Conservation (phyloP, 2,113 vertebrate species). For the Anser cygnoides region DNA sequence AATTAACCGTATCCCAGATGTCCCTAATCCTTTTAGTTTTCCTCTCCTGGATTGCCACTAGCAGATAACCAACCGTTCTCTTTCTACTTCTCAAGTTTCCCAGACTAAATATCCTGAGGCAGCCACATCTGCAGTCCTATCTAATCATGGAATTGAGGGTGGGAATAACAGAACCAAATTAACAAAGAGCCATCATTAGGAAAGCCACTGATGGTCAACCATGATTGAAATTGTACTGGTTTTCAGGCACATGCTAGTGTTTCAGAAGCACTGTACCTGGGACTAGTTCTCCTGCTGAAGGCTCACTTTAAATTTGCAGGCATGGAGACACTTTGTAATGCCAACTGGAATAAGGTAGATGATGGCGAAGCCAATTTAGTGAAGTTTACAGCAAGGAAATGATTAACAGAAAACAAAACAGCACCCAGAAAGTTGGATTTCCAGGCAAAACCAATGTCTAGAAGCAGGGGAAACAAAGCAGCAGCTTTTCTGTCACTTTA, state of each 20-base stretch:
- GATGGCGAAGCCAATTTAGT: not conserved
- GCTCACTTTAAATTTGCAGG: not conserved
- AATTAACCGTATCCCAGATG: not conserved
- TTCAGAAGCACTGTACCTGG: not conserved
- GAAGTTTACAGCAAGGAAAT: not conserved
- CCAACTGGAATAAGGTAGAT: not conserved
- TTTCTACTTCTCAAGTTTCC: not conserved
- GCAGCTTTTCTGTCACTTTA: not conserved
- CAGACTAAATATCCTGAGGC: not conserved
- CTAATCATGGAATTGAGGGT: not conserved
- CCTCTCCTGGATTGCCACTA: not conserved
- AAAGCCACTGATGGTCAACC: constrained; percentile 4
- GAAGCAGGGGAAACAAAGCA: not conserved
- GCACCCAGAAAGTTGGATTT: not conserved
- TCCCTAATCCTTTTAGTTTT: not conserved
- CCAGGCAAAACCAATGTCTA: fast-evolving
- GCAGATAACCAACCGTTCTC: not conserved
- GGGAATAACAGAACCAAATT: not conserved
- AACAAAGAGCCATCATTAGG: not conserved
- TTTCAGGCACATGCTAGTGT: not conserved
- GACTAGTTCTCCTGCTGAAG: not conserved
- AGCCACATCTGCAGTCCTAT: not conserved
- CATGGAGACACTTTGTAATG: not conserved
- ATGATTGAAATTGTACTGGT: not conserved
- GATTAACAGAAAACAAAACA: not conserved